phyloP scores from a whole-genome alignment of 2,113 vertebrate species.

The Pimephales promelas region DNA sequence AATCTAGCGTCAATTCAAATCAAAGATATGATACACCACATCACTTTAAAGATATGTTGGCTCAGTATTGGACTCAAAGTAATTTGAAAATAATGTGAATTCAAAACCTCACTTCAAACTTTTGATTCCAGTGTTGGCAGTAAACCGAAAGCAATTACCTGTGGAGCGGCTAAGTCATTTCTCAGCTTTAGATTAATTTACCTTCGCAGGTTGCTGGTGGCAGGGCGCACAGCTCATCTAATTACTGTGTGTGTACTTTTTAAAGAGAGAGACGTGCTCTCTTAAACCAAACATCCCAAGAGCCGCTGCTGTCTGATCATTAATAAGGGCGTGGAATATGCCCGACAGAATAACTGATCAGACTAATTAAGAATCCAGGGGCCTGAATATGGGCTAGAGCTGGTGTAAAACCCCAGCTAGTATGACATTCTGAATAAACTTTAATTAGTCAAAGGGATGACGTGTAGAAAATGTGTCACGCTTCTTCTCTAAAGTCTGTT shows the following conservation, averaged over 20 bases:
- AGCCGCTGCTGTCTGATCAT: slow-evolving; percentile 7
- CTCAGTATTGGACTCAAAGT: neutral
- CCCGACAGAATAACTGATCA: slow-evolving; percentile 46
- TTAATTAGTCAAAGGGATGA: slow-evolving; percentile 27
- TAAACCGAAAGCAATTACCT: slow-evolving; percentile 33
- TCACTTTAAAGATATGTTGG: neutral
- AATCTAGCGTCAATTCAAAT: neutral
- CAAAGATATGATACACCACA: neutral
- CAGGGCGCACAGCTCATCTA: slow-evolving; percentile 15
- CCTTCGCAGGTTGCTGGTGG: slow-evolving; percentile 21
- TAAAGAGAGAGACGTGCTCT: slow-evolving; percentile 26
- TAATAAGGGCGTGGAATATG: slow-evolving; percentile 26
- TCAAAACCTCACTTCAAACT: neutral
- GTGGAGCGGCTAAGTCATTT: neutral
- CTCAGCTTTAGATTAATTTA: slow-evolving; percentile 30
- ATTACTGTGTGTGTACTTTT: slow-evolving; percentile 38
- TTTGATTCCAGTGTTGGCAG: neutral
- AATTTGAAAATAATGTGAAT: neutral
- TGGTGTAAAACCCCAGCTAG: neutral
- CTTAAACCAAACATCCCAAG: slow-evolving; percentile 31
- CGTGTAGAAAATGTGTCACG: neutral
- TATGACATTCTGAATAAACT: slow-evolving; percentile 20
- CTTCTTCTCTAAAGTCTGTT: neutral
- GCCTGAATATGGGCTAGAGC: neutral
- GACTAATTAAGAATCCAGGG: slow-evolving; percentile 37